Conservation (phyloP, 2,888 invertebrate genomes). For the Blomia tropicalis region DNA sequence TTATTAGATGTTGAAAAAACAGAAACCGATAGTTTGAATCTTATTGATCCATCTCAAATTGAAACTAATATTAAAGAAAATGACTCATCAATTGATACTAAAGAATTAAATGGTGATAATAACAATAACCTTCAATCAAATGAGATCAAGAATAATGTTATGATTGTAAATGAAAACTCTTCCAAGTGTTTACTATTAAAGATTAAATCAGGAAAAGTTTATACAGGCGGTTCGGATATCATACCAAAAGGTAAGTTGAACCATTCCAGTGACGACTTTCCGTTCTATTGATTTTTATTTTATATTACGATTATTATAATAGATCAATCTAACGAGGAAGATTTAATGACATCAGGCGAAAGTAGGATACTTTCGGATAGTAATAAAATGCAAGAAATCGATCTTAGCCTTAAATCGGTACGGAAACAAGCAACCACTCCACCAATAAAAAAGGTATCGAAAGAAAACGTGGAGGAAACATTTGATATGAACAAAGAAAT, state of each 20-base stretch:
- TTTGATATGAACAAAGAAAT: neutral
- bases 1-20: neutral
- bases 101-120: neutral
- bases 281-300: no score
- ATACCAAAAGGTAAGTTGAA: neutral
- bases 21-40: neutral
- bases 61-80: neutral
- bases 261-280: neutral
- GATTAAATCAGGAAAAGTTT: constrained; percentile 12
- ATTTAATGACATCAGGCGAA: no score
- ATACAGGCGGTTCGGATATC: neutral
- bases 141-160: neutral
- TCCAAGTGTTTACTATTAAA: constrained; percentile 7
- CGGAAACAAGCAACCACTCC: neutral
- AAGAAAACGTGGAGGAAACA: neutral
- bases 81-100: neutral
- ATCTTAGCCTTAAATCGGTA: neutral
- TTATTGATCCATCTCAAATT: neutral
- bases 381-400: neutral
- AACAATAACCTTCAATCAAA: neutral
- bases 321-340: no score
- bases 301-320: no score
- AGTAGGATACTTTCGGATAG: no score
- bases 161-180: neutral
- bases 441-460: neutral